Percentiles rank a stretch among this genome's conserved stretches.
These are phyloP conservation scores for Trichomalopsis sarcophagae DNA, from an alignment of 1,140 invertebrate genomes.

Conservation along the genomic window DNA sequence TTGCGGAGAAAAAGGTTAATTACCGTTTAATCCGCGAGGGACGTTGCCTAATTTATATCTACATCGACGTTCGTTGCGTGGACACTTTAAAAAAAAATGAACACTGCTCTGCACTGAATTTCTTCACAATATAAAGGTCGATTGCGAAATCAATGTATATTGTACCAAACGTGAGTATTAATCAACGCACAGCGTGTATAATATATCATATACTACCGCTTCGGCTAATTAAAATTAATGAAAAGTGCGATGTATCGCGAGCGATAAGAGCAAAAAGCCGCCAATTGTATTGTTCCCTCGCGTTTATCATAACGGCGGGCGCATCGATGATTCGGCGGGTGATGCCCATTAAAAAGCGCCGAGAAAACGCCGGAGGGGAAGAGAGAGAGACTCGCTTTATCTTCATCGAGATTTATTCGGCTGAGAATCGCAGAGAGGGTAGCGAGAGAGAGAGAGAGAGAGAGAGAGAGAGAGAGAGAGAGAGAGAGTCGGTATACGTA, in stretches of 20 bases:
- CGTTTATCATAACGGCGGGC: slow-evolving; percentile 40
- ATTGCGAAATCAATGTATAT: neutral
- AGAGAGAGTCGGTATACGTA: slow-evolving; percentile 33
- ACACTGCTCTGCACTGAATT: neutral
- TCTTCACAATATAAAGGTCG: no score
- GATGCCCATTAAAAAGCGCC: slow-evolving; percentile 56
- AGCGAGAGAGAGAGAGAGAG: slow-evolving; percentile 37
- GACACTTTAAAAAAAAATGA: neutral
- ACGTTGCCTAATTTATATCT: neutral
- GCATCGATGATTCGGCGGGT: slow-evolving; percentile 35
- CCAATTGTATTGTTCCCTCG: slow-evolving; percentile 48
- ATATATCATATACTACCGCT: neutral
- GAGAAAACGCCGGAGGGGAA: slow-evolving; percentile 2
- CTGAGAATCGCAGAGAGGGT: slow-evolving; percentile 5
- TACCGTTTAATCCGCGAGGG: slow-evolving; percentile 33
- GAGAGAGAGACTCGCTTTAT: slow-evolving; percentile 53
- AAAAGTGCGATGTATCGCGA: slow-evolving; percentile 37
- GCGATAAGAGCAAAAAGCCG: slow-evolving; percentile 15
- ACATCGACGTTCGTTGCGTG: neutral
- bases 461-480: slow-evolving; percentile 10
- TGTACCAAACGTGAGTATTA: neutral
- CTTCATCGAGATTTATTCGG: slow-evolving; percentile 52
- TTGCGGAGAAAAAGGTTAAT: slow-evolving; percentile 35
- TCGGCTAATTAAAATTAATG: slow-evolving; percentile 46
- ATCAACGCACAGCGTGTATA: neutral